These are phyloP conservation scores for Nannospalax galili DNA, from an alignment of 2,113 vertebrate species.

Conservation along the genomic window DNA sequence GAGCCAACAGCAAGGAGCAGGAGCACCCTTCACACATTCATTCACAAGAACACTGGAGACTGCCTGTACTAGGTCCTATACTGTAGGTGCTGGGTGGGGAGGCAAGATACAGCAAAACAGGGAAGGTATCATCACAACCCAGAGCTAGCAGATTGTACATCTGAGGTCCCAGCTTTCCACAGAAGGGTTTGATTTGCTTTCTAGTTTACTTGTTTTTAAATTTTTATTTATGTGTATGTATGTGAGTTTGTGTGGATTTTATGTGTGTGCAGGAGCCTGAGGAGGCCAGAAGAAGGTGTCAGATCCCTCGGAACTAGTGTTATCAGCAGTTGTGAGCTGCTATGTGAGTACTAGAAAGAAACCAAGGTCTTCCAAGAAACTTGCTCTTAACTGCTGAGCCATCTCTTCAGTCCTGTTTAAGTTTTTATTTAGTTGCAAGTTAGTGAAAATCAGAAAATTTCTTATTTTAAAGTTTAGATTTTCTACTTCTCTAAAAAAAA, in stretches of 20 bases:
- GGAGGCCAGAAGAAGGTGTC: too few relatives aligned
- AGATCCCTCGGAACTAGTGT: too few relatives aligned
- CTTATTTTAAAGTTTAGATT: background rate
- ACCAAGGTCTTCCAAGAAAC: too few relatives aligned
- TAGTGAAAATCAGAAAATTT: constrained; percentile 34
- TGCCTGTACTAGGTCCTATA: background rate
- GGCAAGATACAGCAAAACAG: background rate
- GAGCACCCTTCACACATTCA: background rate
- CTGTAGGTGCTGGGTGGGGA: background rate
- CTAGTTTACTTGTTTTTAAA: background rate
- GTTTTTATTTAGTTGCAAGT: background rate
- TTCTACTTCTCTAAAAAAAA: constrained; percentile 21
- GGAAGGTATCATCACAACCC: background rate
- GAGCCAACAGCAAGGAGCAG: background rate
- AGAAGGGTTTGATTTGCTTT: background rate
- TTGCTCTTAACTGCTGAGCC: too few relatives aligned
- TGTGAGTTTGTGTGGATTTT: too few relatives aligned
- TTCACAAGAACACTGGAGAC: background rate
- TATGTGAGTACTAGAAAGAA: too few relatives aligned
- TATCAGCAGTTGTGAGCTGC: too few relatives aligned
- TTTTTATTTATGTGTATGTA: too few relatives aligned
- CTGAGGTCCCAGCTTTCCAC: background rate
- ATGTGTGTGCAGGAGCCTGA: too few relatives aligned
- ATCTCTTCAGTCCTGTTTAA: background rate
- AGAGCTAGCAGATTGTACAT: background rate